phyloP scores from a whole-genome alignment of 2,888 invertebrate species.

The Schrankia costaestrigalis region DNA sequence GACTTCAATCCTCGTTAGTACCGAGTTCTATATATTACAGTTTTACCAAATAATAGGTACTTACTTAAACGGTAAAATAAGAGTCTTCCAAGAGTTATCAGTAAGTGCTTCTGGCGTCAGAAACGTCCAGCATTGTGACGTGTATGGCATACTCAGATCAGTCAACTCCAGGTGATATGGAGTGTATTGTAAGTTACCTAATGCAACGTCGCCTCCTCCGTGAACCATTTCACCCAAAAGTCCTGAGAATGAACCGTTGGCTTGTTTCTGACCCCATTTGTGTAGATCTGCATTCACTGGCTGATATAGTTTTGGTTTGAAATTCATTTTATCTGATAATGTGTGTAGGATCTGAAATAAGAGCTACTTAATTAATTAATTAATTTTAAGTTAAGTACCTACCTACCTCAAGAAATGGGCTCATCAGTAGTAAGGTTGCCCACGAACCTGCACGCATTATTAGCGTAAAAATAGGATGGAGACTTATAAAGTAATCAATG shows the following conservation, averaged over 20 bases:
- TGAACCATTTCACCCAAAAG: conserved; percentile 86
- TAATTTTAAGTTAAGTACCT: neutral
- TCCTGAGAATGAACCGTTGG: conserved; percentile 85
- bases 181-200: conserved; percentile 89
- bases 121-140: conserved; percentile 91
- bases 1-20: too few relatives aligned
- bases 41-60: conserved; percentile 27
- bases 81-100: conserved; percentile 91
- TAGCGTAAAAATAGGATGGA: too few relatives aligned
- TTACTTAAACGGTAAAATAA: conserved; percentile 90
- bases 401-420: too few relatives aligned
- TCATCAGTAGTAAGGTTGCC: too few relatives aligned
- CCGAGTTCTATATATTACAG: too few relatives aligned
- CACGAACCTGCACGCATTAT: neutral
- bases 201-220: conserved; percentile 85
- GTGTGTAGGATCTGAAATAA: conserved; percentile 83
- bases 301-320: conserved; percentile 84
- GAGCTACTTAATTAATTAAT: neutral
- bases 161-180: conserved; percentile 84
- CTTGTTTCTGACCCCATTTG: conserved; percentile 84
- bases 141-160: conserved; percentile 89
- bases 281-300: conserved; percentile 80
- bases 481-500: too few relatives aligned
- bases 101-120: conserved; percentile 89
- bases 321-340: conserved; percentile 86